Evolutionary conservation across 2,888 invertebrate genomes (phyloP).

Genomic region (Calameuta filiformis): DNA sequence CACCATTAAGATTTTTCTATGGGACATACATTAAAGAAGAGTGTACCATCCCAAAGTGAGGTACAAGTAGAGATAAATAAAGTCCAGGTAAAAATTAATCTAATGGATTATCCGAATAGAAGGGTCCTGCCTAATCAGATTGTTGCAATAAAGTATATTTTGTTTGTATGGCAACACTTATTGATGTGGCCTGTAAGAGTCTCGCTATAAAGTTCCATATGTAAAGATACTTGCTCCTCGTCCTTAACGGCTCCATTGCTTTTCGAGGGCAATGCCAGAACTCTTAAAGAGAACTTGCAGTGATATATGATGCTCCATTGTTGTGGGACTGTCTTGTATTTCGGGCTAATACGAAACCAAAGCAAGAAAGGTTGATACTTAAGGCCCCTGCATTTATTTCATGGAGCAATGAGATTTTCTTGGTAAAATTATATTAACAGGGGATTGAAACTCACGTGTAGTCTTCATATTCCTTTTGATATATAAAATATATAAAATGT

Average conservation of each 20-base stretch:
- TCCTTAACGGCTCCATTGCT: neutral
- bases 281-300: neutral
- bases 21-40: constrained; percentile 9
- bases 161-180: neutral
- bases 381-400: neutral
- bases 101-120: neutral
- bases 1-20: constrained; percentile 30
- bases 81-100: neutral
- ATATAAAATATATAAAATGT: neutral
- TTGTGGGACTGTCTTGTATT: neutral
- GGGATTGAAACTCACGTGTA: neutral
- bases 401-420: neutral
- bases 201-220: neutral
- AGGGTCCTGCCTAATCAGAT: neutral
- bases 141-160: neutral
- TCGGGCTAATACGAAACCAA: neutral
- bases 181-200: neutral
- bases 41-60: neutral
- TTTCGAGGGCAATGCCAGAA: neutral
- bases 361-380: neutral
- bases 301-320: neutral
- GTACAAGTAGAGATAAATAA: neutral
- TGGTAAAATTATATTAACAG: neutral
- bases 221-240: neutral
- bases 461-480: neutral